phyloP scores from a whole-genome alignment of 2,113 vertebrate species.

The Ifrita kowaldi region DNA sequence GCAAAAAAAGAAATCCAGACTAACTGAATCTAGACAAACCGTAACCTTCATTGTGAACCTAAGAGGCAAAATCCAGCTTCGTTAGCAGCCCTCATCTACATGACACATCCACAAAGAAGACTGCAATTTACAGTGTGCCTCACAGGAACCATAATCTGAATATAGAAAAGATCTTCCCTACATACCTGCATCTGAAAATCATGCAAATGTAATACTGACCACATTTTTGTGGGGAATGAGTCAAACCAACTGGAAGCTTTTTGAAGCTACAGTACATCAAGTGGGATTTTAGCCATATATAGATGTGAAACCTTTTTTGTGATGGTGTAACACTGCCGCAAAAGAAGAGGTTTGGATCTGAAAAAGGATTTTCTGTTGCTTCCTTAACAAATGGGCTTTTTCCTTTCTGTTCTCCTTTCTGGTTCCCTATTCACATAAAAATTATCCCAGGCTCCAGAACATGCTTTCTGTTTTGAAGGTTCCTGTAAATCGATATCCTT shows the following conservation, averaged over 20 bases:
- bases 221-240: neutral
- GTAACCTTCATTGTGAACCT: neutral
- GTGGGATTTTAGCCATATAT: neutral
- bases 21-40: neutral
- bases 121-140: neutral
- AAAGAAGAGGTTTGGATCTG: neutral
- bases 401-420: constrained; percentile 66
- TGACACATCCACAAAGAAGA: neutral
- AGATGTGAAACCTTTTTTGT: neutral
- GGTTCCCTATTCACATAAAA: constrained; percentile 31
- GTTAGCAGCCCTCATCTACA: neutral
- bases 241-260: neutral
- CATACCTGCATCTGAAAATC: neutral
- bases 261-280: neutral
- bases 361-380: constrained; percentile 26
- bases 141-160: neutral
- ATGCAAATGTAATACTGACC: neutral
- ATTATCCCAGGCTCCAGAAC: constrained; percentile 32
- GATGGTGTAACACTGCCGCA: neutral
- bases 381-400: constrained; percentile 39
- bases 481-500: neutral
- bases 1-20: neutral
- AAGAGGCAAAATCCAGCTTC: neutral
- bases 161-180: neutral
- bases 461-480: constrained; percentile 28